Conservation (phyloP, 53 echinoderm and acorn worm species). For the Echinometra lucunter region DNA sequence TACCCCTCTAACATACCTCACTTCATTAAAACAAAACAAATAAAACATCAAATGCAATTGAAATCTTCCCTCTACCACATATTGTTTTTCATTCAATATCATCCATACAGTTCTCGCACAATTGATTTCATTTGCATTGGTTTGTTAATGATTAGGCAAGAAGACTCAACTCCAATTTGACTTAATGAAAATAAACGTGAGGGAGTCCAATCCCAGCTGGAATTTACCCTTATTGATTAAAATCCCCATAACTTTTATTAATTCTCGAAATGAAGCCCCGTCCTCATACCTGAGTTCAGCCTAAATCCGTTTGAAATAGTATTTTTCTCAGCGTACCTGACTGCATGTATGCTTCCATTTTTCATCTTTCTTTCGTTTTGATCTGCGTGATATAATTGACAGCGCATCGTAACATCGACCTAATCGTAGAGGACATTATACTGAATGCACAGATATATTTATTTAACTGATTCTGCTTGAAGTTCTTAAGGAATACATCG, state of each 20-base stretch:
- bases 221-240: constrained; percentile 57
- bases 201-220: neutral
- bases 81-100: constrained; percentile 51
- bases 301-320: constrained; percentile 18
- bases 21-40: constrained; percentile 49
- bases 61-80: constrained; percentile 7
- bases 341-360: neutral
- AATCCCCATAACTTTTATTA: constrained; percentile 53
- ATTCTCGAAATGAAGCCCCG: constrained; percentile 12
- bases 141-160: constrained; percentile 32
- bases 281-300: neutral
- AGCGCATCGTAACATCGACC: neutral
- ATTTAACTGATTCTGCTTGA: constrained; percentile 31
- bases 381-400: constrained; percentile 46
- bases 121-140: constrained; percentile 43
- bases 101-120: neutral
- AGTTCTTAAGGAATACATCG: constrained; percentile 36
- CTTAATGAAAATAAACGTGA: constrained; percentile 53
- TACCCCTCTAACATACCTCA: neutral
- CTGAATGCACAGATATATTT: constrained; percentile 13
- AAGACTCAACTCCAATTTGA: constrained; percentile 1
- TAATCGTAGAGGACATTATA: constrained; percentile 10
- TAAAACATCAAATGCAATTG: constrained; percentile 23
- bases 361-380: constrained; percentile 9
- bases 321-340: neutral